These are phyloP conservation scores for Ganaspis brasiliensis DNA, from an alignment of 2,888 invertebrate species.

Conservation along the genomic window DNA sequence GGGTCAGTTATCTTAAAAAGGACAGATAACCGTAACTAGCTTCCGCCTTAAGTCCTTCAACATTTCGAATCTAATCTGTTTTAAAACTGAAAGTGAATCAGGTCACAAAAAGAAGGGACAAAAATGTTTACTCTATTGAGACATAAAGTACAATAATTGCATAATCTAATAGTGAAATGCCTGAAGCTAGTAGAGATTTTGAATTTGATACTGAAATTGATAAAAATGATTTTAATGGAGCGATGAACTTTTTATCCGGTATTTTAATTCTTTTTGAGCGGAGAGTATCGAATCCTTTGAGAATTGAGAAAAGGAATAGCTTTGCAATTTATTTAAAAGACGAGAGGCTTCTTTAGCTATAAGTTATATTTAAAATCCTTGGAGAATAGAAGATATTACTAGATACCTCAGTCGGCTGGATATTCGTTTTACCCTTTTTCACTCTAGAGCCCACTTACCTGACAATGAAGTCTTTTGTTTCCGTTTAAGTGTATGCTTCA, in stretches of 20 bases:
- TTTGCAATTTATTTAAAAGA: conserved; percentile 48
- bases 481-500: conserved; percentile 32
- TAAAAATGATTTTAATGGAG: not conserved
- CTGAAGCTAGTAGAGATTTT: no score
- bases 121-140: no score
- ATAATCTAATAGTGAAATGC: no score
- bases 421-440: conserved; percentile 28
- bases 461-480: conserved; percentile 53
- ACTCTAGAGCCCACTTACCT: conserved; percentile 44
- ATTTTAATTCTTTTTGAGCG: not conserved
- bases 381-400: conserved; percentile 21
- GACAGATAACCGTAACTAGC: not conserved
- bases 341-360: not conserved
- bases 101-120: no score
- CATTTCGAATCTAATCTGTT: not conserved
- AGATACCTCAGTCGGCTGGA: not conserved
- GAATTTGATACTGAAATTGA: no score
- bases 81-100: no score
- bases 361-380: conserved; percentile 7
- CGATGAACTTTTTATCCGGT: not conserved
- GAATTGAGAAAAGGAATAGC: conserved; percentile 4
- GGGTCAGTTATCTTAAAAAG: not conserved
- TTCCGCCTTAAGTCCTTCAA: not conserved
- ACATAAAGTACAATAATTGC: no score
- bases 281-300: not conserved